Base-by-base conservation (phyloP, 2,888 invertebrate genomes). In the Parasteatoda lunata region DNA sequence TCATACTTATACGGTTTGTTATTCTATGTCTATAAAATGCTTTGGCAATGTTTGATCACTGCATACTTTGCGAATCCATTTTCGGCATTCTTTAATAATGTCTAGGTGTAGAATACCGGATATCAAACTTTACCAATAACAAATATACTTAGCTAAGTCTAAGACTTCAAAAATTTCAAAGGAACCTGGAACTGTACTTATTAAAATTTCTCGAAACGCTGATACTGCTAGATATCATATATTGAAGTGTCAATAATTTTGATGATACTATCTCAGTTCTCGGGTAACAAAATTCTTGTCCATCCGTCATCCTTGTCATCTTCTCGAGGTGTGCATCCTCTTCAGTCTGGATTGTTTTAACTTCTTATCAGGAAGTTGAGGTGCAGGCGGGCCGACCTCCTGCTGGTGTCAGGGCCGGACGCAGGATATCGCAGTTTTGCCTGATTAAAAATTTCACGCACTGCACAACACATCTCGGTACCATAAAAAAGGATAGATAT, bases 401-500 rank as follows among this genome's bases (percentile, higher is more conserved):
- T 73, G 73, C 73, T 45, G 54, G 30, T 54, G 73, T 52, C 54
- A 45, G 59, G 30, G 52, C 73, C 73, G 73, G 73, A 73, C 73
- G 73, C 54, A 11, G 73, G 52, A 45, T 30, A 30, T 30, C 30
- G 30, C 30, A 30, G 30, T 30, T 30, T 30, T 73, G 30, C 78
- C 71, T 79, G 78, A 79, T 79, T 79, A 79, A 79, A 79, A 54
- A 64, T 69, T 79, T 51, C 64, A 71, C 78, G 70, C 69, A 59
- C 59, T 9, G n/a, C n/a, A 5, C 47, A 52, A 47, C 45, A 49
- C 30, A 30, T 30, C 30, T 30, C 59, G 9, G 4, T 59, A 59
- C n/a, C 59, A n/a, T 13, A 59, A 59, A 54, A n/a, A 59, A 59
- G 59, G 59, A 9, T 4, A 9, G 59, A 59, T 59, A 59, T 59